These are phyloP conservation scores for Tachysurus fulvidraco DNA, from an alignment of 2,113 vertebrate species.

Conservation along the genomic window DNA sequence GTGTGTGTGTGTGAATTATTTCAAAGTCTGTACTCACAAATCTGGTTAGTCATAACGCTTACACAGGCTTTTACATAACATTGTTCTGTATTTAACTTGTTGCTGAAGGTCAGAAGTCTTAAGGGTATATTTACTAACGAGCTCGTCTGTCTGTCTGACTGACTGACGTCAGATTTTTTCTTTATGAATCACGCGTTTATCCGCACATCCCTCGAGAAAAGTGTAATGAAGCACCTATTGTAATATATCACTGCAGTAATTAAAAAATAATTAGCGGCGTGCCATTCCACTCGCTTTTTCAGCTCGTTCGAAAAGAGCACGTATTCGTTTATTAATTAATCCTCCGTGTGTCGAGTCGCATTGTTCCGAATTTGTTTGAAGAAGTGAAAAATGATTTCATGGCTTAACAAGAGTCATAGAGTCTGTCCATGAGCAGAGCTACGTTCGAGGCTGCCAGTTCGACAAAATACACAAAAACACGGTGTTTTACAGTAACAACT, in stretches of 20 bases:
- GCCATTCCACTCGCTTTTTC: neutral
- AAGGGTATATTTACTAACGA: neutral
- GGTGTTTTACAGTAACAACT: neutral
- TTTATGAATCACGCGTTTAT: neutral
- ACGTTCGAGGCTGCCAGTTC: neutral
- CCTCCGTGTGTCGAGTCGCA: neutral
- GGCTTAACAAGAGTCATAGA: neutral
- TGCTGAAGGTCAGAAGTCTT: slow-evolving; percentile 31
- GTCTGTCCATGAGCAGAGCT: too few species aligned
- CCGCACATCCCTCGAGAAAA: neutral
- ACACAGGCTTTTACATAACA: slow-evolving; percentile 31
- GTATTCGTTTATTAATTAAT: neutral
- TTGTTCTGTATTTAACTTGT: neutral
- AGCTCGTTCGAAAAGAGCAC: neutral
- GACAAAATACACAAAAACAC: neutral
- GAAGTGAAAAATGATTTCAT: neutral
- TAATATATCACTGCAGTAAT: neutral
- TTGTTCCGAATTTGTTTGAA: neutral
- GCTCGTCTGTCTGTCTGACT: neutral
- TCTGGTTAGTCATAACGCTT: slow-evolving; percentile 19
- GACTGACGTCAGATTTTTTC: neutral
- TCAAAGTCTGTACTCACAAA: slow-evolving; percentile 10
- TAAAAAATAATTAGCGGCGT: slow-evolving; percentile 9
- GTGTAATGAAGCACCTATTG: neutral
- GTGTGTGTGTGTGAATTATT: neutral